These are phyloP conservation scores for Theristicus caerulescens DNA, from an alignment of 2,113 vertebrate genomes.

Conservation along the genomic window DNA sequence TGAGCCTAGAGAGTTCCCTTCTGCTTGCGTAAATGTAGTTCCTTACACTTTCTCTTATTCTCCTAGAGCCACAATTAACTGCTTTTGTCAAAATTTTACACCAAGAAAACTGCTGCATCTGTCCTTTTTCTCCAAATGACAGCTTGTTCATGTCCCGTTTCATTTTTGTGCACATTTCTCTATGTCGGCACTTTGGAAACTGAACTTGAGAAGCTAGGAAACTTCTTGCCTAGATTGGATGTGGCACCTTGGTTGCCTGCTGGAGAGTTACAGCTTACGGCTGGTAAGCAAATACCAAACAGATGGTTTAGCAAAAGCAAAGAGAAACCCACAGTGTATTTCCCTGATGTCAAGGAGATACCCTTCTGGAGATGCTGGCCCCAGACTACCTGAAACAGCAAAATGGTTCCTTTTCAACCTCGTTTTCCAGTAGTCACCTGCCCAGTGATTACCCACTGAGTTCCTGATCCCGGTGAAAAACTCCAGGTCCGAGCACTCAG, in stretches of 20 bases:
- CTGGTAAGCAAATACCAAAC: not conserved
- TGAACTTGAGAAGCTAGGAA: not conserved
- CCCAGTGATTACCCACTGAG: not conserved
- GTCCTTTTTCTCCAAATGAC: not conserved
- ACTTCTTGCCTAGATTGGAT: not conserved
- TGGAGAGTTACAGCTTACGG: not conserved
- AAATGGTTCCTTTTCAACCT: not conserved
- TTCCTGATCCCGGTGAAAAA: not conserved
- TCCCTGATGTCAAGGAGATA: not conserved
- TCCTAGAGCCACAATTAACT: not conserved
- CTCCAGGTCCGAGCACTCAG: not conserved
- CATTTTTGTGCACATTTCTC: not conserved
- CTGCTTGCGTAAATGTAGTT: not conserved
- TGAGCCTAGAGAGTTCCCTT: not conserved
- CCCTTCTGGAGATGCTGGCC: not conserved
- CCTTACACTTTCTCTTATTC: not conserved
- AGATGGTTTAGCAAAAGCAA: not conserved
- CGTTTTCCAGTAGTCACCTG: not conserved
- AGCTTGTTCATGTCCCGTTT: not conserved
- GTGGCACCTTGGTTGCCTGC: not conserved
- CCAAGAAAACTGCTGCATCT: not conserved
- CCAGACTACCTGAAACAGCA: not conserved
- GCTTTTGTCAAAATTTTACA: not conserved
- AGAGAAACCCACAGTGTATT: not conserved
- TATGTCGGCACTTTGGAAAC: not conserved